phyloP scores from a whole-genome alignment of 2,797 vertebrate genomes.

The Peromyscus attwateri region DNA sequence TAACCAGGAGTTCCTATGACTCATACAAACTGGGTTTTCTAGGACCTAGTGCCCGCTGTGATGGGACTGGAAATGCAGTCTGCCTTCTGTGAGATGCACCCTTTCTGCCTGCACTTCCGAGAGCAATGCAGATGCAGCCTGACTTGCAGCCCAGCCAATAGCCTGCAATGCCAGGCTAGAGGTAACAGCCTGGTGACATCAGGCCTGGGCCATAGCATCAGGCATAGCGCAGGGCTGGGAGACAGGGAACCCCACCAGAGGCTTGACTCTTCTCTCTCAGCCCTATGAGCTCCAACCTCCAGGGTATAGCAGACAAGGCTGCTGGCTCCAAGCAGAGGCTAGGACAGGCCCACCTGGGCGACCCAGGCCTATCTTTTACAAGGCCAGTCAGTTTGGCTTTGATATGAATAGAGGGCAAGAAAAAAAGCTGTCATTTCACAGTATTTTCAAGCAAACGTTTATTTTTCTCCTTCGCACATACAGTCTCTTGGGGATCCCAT shows the following conservation, averaged over 20 bases:
- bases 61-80: not conserved
- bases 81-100: not conserved
- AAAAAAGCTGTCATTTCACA: constrained; percentile 84
- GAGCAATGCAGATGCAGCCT: not conserved
- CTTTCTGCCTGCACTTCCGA: not conserved
- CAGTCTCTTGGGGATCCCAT: constrained; percentile 92
- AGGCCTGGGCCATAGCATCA: not conserved
- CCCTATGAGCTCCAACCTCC: not conserved
- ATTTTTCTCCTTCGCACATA: constrained; percentile 95
- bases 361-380: not conserved
- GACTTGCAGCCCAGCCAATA: not conserved
- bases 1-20: not conserved
- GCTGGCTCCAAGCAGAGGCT: not conserved
- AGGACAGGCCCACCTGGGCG: not conserved
- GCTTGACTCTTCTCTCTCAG: not conserved
- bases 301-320: not conserved
- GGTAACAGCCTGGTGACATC: not conserved
- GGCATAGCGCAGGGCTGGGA: not conserved
- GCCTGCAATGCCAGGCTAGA: not conserved
- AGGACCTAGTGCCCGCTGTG: not conserved
- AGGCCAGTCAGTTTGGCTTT: constrained; percentile 45
- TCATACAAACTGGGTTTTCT: not conserved
- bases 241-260: not conserved
- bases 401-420: constrained; percentile 65
- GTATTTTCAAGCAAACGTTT: constrained; percentile 96